Evolutionary conservation across 2,113 vertebrate species (phyloP).

Genomic region (Hemiprocne comata): DNA sequence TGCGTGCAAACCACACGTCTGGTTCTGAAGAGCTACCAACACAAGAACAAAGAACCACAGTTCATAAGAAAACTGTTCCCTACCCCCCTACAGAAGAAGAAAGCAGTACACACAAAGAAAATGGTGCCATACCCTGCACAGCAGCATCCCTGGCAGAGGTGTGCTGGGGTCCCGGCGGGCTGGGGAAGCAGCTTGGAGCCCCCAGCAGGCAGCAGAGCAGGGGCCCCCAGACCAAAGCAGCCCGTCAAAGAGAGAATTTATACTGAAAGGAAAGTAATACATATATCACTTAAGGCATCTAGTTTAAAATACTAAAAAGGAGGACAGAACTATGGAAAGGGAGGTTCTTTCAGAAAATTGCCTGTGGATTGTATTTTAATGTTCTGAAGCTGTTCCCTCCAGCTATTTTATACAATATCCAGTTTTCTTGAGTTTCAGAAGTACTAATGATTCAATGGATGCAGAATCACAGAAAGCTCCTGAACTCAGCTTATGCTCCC

Average conservation of each 20-base stretch:
- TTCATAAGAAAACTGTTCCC: neutral
- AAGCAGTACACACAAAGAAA: neutral
- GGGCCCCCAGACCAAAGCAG: neutral
- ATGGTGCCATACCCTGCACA: fast-evolving
- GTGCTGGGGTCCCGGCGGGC: fast-evolving
- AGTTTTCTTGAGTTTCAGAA: slow-evolving; percentile 52
- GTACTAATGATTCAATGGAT: slow-evolving; percentile 30
- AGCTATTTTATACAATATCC: slow-evolving; percentile 57
- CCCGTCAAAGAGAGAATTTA: neutral
- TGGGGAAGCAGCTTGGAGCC: neutral
- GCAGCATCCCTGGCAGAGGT: neutral
- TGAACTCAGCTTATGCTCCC: neutral
- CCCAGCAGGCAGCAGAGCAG: neutral
- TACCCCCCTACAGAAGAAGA: neutral
- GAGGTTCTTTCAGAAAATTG: slow-evolving; percentile 26
- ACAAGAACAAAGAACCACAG: neutral
- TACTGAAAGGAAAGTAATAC: slow-evolving; percentile 5
- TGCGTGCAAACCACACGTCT: neutral
- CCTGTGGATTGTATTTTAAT: slow-evolving; percentile 52
- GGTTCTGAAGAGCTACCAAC: neutral
- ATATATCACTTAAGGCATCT: slow-evolving; percentile 34
- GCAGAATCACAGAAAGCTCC: slow-evolving; percentile 45
- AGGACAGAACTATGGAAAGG: slow-evolving; percentile 22
- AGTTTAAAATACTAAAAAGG: slow-evolving; percentile 54
- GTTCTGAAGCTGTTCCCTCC: slow-evolving; percentile 49